A percentile compares a stretch with the other conserved stretches of the same genome.
Conservation (phyloP, 2,888 invertebrate species). For the Digitonthophagus gazella region DNA sequence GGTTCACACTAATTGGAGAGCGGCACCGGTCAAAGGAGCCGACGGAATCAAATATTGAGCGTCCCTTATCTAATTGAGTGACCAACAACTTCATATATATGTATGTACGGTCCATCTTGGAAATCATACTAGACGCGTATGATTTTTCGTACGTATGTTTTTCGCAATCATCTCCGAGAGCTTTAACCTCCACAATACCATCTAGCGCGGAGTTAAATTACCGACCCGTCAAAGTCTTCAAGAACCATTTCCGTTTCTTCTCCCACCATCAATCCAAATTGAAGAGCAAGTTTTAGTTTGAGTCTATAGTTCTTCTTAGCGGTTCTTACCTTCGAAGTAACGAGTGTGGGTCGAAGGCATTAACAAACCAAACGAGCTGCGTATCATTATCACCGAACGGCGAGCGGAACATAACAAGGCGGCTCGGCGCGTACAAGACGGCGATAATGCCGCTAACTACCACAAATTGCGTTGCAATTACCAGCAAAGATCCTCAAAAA, state of each 20-base stretch:
- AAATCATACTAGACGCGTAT: slow-evolving; percentile 1
- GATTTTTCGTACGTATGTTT: background rate
- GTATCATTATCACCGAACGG: background rate
- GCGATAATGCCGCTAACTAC: slow-evolving; percentile 7
- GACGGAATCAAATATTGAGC: slow-evolving; percentile 54
- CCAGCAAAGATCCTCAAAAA: slow-evolving; percentile 5
- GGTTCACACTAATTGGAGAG: slow-evolving; percentile 56
- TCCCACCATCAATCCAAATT: background rate
- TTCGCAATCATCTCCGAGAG: background rate
- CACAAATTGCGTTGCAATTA: slow-evolving; percentile 15
- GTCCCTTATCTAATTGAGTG: slow-evolving; percentile 53
- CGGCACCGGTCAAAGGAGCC: slow-evolving; percentile 53
- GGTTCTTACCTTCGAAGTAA: background rate
- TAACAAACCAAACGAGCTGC: background rate
- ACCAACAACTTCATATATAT: slow-evolving; percentile 51
- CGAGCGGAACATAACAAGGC: background rate
- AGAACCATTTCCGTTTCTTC: background rate
- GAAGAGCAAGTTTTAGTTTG: background rate
- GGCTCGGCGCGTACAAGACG: background rate
- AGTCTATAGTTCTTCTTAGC: background rate
- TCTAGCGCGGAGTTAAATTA: too few relatives aligned
- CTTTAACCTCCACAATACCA: background rate
- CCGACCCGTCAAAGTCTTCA: background rate
- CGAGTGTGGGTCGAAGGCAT: background rate
- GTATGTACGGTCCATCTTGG: slow-evolving; percentile 6